These are phyloP conservation scores for Lithobates sylvaticus DNA, from an alignment of 2,797 vertebrate species.

Conservation along the genomic window DNA sequence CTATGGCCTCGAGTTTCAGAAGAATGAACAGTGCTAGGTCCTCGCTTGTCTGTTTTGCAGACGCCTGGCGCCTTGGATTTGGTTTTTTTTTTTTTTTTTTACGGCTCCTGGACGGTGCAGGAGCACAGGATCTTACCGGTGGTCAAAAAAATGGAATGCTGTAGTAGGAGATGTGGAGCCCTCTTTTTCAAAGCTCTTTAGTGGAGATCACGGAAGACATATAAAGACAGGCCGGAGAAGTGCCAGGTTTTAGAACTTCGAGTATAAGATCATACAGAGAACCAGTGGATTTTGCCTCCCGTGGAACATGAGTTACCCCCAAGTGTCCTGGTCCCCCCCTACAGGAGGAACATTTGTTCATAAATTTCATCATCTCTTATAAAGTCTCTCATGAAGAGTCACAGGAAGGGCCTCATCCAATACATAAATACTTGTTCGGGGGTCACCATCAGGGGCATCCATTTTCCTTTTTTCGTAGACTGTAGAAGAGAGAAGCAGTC, in stretches of 20 bases:
- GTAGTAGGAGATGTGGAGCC: slow-evolving; percentile 84
- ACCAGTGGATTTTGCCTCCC: slow-evolving; percentile 15
- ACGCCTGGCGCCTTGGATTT: slow-evolving; percentile 60
- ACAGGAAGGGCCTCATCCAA: not conserved
- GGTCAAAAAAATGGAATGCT: slow-evolving; percentile 85
- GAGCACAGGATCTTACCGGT: slow-evolving; percentile 64
- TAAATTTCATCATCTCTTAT: not conserved
- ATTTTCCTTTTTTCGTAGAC: slow-evolving; percentile 12
- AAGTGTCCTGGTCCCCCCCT: not conserved
- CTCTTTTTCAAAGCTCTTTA: slow-evolving; percentile 69
- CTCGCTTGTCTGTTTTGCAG: slow-evolving; percentile 77
- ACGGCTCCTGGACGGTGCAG: slow-evolving; percentile 47
- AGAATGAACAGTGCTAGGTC: slow-evolving; percentile 96
- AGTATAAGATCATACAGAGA: slow-evolving; percentile 79
- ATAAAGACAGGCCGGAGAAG: slow-evolving; percentile 74
- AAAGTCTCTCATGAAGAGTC: not conserved
- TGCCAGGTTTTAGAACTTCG: slow-evolving; percentile 72
- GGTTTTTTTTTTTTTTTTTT: slow-evolving; percentile 13
- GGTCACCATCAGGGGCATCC: not conserved
- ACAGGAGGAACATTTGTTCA: not conserved
- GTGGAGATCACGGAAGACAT: slow-evolving; percentile 85
- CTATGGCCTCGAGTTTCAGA: slow-evolving; percentile 85
- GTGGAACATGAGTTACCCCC: not conserved
- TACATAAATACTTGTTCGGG: not conserved
- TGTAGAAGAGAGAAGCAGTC: not conserved